Base-by-base conservation (phyloP, 1,140 invertebrate species). In the Helicoverpa zea region DNA sequence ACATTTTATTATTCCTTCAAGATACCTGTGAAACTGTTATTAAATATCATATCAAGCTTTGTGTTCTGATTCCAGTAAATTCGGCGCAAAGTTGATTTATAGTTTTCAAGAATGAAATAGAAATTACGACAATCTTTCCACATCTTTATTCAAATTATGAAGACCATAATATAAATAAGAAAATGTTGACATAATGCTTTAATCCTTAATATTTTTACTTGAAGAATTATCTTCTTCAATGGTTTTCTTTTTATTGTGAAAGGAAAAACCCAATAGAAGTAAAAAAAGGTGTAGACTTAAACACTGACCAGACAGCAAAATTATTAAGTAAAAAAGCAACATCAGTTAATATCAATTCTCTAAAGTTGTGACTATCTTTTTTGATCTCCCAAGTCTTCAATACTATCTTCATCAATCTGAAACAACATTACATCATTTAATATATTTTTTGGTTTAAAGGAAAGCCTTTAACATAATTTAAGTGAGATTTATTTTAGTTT, bases 311-410 rank as follows among this genome's bases (percentile, higher is more conserved):
- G 12, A 18, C 13, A 63, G 12, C 12, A 29, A 43, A 23, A 64
- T 29, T 10, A n/a, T 79, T 47, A 18, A 80, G 79, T 80, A 80
- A 80, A 75, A 84, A 84, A 82, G 82, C 68, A 82, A 59, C 52
- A 61, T 61, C 78, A 78, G 59, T 56, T 23, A 80, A 52, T 16
- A 77, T 80, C 9, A 79, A 58, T 77, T 52, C 56, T 52, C 16
- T 56, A 68, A 30, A 70, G 63, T 79, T 79, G 76, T 85, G 81
- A 90, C 90, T 94, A 97, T 96, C 97, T 96, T 88, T 97, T 97
- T 89, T 97, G 96, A 90, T 97, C 97, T 83, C 97, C 97, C 58
- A 97, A 91, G 92, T 97, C 96, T 94, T 97, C 96, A 91, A 97
- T 97, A 83, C 96, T 96, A 81, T 97, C 97, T 91, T 97, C 96